These are phyloP conservation scores for Balaeniceps rex DNA, from an alignment of 2,113 vertebrate genomes.

Conservation along the genomic window DNA sequence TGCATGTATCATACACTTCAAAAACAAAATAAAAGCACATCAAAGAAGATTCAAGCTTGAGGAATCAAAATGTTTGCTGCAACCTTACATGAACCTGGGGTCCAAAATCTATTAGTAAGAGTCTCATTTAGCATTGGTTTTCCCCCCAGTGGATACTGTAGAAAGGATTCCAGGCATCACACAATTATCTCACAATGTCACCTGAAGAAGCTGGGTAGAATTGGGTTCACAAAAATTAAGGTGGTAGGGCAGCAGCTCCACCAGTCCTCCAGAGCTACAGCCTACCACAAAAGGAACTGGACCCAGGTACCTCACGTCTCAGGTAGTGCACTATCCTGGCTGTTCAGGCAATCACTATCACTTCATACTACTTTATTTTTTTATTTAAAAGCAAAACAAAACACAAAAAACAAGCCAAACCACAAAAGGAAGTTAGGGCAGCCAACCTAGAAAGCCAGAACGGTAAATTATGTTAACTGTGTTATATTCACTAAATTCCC, in stretches of 20 bases:
- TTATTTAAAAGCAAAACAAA: background rate
- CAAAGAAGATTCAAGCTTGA: background rate
- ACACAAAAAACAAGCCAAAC: background rate
- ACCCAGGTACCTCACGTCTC: background rate
- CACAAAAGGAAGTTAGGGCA: background rate
- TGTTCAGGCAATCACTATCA: background rate
- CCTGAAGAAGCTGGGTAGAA: background rate
- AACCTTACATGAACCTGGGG: background rate
- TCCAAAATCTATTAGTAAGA: background rate
- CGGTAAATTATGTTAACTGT: background rate
- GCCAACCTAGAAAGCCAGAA: background rate
- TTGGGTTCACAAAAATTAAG: background rate
- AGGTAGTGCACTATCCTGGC: background rate
- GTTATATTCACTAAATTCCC: background rate
- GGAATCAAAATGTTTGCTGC: background rate
- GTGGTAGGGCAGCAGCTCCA: background rate
- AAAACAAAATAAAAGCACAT: slow-evolving; percentile 11
- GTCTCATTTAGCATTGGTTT: background rate
- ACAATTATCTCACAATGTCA: background rate
- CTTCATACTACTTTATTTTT: background rate
- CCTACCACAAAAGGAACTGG: background rate
- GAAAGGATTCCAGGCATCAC: background rate
- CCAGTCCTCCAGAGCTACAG: background rate
- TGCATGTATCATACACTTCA: background rate
- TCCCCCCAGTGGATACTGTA: background rate